Base-by-base conservation (phyloP, 2,113 vertebrate genomes). In the Corydoras sp. region DNA sequence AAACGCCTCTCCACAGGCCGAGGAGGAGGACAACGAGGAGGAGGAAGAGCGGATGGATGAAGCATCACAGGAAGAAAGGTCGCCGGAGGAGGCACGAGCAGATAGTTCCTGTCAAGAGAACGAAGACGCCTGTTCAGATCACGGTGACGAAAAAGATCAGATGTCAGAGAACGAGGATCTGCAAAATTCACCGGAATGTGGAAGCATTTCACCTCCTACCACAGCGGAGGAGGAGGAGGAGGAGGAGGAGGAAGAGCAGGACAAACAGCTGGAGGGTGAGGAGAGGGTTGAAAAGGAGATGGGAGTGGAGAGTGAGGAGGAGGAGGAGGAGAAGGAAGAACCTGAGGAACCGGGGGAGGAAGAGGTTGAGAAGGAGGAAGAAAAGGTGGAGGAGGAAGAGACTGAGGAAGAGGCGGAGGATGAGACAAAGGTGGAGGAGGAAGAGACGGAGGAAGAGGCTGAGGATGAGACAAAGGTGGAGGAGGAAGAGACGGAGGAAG, bases 141-240 rank as follows among this genome's bases (percentile, higher is more conserved):
- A 9, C 11, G 49, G 11, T 53, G 51, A 53, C 2, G 11, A 53
- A 12, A 10, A 53, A 53, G 10, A 53, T 3, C 10, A 53, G 10
- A 10, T 12, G 3, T 3, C 13, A 10, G 13, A 53, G 51, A 53
- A 12, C 11, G 10, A 53, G 35, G 35, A 43, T 43, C 35, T 5
- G 35, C 35, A 8, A 43, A 43, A 43, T 43, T 43, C 35, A 43
- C 35, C 7, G 35, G 35, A 43, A 43, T 43, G 35, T 43, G 35
- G 35, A 43, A 43, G 35, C 35, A 8, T 43, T 43, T 43, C 35
- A 43, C 35, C 35, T 43, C 35, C 35, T 8, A 43, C 35, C 7
- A 43, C 2, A 43, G 35, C 68, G 24, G 60, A 78, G 4, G 78
- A 84, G 43, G 65, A 48, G 32, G 77, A 81, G 10, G 61, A 69